phyloP scores from a whole-genome alignment of 2,113 vertebrate species.

The Odobenus rosmarus region DNA sequence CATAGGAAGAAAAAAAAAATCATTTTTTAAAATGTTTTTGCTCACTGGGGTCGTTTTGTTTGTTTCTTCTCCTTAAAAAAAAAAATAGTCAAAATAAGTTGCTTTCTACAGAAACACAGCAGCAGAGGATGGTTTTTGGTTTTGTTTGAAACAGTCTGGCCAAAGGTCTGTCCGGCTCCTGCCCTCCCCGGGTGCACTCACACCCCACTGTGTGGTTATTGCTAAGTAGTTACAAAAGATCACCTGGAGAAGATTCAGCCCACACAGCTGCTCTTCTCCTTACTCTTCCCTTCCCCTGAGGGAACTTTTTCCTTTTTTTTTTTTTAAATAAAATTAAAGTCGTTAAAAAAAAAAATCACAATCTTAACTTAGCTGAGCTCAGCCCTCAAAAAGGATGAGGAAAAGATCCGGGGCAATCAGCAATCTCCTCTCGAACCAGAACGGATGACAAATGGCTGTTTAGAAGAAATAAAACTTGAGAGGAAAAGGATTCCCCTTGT shows the following conservation, averaged over 20 bases:
- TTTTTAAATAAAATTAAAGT: slow-evolving; percentile 58
- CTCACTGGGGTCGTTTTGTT: slow-evolving; percentile 55
- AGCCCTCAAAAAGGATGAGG: slow-evolving; percentile 55
- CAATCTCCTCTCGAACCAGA: slow-evolving; percentile 23
- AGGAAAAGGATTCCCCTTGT: slow-evolving; percentile 37
- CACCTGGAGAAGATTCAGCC: slow-evolving; percentile 39
- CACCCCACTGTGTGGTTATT: slow-evolving; percentile 52
- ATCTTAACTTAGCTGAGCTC: slow-evolving; percentile 44
- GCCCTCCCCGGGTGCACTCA: background rate
- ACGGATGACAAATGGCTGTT: background rate
- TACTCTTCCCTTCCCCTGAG: background rate
- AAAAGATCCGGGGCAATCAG: background rate
- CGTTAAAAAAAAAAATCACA: slow-evolving; percentile 51
- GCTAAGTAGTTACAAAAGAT: slow-evolving; percentile 66
- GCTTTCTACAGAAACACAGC: slow-evolving; percentile 73
- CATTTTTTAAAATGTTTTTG: slow-evolving; percentile 49
- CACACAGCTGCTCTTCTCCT: background rate
- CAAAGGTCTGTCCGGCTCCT: background rate
- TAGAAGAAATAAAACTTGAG: slow-evolving; percentile 35
- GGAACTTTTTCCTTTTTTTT: background rate
- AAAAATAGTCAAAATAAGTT: slow-evolving; percentile 66
- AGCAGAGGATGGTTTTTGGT: slow-evolving; percentile 75
- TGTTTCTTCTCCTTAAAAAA: slow-evolving; percentile 45
- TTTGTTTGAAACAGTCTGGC: slow-evolving; percentile 73
- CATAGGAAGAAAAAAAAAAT: slow-evolving; percentile 54